Percentiles rank a stretch among this genome's conserved stretches.
These are phyloP conservation scores for Syngnathus rostellatus DNA, from an alignment of 2,797 vertebrate genomes.

Conservation along the genomic window DNA sequence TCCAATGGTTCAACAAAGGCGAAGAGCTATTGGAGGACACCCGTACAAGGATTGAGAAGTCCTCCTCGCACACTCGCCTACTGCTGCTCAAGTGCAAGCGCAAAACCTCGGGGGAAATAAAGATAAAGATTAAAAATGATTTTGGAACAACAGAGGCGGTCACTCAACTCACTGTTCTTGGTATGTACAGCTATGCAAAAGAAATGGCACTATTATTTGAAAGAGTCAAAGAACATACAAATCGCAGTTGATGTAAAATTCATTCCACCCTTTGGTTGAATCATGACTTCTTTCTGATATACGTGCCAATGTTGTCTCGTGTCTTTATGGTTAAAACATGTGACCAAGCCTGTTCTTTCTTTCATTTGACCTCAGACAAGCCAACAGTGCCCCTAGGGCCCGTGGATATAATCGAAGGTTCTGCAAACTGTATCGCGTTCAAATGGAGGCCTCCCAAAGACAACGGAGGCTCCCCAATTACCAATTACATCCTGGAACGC, in stretches of 20 bases:
- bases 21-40: slow-evolving; percentile 65
- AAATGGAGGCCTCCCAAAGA: slow-evolving; percentile 79
- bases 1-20: slow-evolving; percentile 76
- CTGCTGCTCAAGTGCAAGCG: slow-evolving; percentile 69
- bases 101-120: slow-evolving; percentile 76
- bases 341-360: background rate
- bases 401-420: slow-evolving; percentile 72
- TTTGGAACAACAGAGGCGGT: slow-evolving; percentile 69
- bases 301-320: too few relatives aligned
- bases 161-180: slow-evolving; percentile 73
- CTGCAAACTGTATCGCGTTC: slow-evolving; percentile 66
- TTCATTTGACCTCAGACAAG: slow-evolving; percentile 67
- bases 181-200: slow-evolving; percentile 21
- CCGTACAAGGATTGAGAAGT: slow-evolving; percentile 67
- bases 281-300: too few relatives aligned
- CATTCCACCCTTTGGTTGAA: too few relatives aligned
- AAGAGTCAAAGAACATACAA: background rate
- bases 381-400: slow-evolving; percentile 78
- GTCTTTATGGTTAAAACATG: background rate
- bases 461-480: slow-evolving; percentile 73
- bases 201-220: background rate
- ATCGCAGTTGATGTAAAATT: background rate
- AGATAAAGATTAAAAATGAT: slow-evolving; percentile 78
- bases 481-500: slow-evolving; percentile 74
- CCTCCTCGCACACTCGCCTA: slow-evolving; percentile 62